These are phyloP conservation scores for Odontocerum albicorne DNA, from an alignment of 2,888 invertebrate genomes.

Conservation along the genomic window DNA sequence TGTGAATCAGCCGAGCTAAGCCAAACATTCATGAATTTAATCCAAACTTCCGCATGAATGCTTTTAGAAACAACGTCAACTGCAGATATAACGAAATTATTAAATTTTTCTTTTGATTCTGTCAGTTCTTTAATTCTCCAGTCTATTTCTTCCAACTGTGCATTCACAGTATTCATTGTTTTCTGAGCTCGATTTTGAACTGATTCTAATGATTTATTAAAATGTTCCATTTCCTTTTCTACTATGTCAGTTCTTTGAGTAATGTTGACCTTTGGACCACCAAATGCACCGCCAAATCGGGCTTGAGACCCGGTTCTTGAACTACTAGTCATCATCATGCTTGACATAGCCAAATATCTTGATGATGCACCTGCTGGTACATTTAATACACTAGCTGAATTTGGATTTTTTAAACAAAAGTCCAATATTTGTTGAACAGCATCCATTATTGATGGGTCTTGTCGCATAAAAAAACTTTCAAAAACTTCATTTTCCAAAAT, in stretches of 20 bases:
- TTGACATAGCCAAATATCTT: conserved; percentile 1
- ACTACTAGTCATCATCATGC: conserved; percentile 2
- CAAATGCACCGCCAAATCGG: conserved; percentile 12
- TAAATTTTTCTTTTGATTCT: conserved; percentile 15
- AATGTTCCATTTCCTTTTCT: conserved; percentile 18
- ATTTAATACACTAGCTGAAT: not conserved
- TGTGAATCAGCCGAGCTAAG: conserved; percentile 56
- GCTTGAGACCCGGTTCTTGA: conserved; percentile 12
- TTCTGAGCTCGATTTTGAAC: conserved; percentile 1
- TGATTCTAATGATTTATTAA: conserved; percentile 6
- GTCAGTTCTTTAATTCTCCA: conserved; percentile 14
- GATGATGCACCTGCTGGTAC: conserved; percentile 4
- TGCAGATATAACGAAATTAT: conserved; percentile 4
- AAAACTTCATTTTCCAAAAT: conserved; percentile 22
- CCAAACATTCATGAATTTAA: conserved; percentile 64
- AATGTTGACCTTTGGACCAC: conserved; percentile 9
- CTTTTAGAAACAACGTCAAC: conserved; percentile 46
- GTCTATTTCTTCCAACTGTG: conserved; percentile 17
- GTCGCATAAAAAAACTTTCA: conserved; percentile 15
- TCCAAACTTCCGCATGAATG: conserved; percentile 63
- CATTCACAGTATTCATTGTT: conserved; percentile 6
- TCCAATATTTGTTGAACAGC: conserved; percentile 21
- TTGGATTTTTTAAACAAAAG: not conserved
- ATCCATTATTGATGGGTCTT: conserved; percentile 21
- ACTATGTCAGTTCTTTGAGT: conserved; percentile 16